phyloP scores from a whole-genome alignment of 2,113 vertebrate genomes.

The Arvicanthis niloticus region DNA sequence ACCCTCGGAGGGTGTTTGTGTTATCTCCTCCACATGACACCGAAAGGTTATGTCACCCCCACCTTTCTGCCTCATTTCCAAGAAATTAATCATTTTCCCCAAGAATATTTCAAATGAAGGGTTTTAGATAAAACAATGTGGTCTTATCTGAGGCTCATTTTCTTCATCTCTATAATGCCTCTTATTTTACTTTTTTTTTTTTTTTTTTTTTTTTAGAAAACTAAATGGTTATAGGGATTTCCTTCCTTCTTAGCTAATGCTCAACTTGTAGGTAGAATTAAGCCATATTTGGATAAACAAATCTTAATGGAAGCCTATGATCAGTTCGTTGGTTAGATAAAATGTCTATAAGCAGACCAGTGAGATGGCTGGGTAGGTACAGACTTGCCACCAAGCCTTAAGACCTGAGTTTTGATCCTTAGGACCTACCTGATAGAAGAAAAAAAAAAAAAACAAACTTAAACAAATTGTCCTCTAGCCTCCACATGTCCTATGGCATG shows the following conservation, averaged over 20 bases:
- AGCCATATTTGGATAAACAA: background rate
- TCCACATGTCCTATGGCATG: background rate
- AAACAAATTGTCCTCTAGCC: background rate
- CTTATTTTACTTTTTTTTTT: background rate
- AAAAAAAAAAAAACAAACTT: background rate
- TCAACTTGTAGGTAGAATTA: background rate
- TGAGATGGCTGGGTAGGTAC: background rate
- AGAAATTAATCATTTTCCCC: background rate
- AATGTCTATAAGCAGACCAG: background rate
- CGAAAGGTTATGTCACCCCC: background rate
- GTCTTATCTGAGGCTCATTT: background rate
- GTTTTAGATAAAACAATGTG: fast-evolving
- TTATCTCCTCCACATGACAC: background rate
- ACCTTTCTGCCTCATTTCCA: background rate
- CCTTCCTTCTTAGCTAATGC: background rate
- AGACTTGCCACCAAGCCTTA: background rate
- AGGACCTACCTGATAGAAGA: background rate
- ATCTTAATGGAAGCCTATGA: background rate
- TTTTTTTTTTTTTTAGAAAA: background rate
- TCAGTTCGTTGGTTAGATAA: background rate
- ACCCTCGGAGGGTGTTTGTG: background rate
- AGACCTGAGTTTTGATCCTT: background rate
- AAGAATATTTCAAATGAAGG: background rate
- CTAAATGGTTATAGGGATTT: background rate
- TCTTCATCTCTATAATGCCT: background rate